Evolutionary conservation across 1,140 invertebrate genomes (phyloP).

Genomic region (Dreissena polymorpha): DNA sequence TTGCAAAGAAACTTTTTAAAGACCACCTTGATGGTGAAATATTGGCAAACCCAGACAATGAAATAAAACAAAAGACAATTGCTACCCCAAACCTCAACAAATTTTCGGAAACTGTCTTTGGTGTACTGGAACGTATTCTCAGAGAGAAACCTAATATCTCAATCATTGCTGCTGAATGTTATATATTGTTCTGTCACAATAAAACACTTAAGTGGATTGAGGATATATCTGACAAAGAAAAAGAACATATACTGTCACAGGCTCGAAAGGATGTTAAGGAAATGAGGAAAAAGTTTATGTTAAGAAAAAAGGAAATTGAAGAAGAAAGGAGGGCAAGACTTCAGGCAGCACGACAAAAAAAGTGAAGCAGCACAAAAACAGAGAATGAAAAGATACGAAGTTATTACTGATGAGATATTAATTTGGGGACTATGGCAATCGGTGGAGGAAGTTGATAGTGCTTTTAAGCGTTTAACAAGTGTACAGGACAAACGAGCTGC

Average conservation of each 20-base stretch:
- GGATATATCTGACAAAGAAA: not conserved
- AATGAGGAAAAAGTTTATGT: constrained; percentile 3
- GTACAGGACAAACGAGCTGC: constrained; percentile 18
- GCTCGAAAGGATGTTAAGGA: constrained; percentile 27
- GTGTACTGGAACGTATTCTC: constrained; percentile 19
- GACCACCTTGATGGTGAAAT: constrained; percentile 15
- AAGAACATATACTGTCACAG: constrained; percentile 4
- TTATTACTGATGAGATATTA: constrained; percentile 21
- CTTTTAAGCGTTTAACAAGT: not conserved
- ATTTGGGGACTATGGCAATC: constrained; percentile 36
- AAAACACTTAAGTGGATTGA: constrained; percentile 29
- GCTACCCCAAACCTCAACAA: constrained; percentile 30
- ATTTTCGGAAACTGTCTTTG: constrained; percentile 42
- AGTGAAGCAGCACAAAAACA: constrained; percentile 13
- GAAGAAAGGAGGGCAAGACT: constrained; percentile 1
- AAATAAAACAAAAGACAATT: constrained; percentile 8
- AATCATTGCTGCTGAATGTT: constrained; percentile 20
- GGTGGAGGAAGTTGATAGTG: constrained; percentile 12
- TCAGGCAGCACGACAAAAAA: not conserved
- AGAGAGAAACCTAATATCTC: constrained; percentile 28
- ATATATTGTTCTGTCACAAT: constrained; percentile 34
- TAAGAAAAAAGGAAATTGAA: constrained; percentile 38
- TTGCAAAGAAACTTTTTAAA: constrained; percentile 7
- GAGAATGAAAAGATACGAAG: constrained; percentile 20
- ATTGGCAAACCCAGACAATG: not conserved